Evolutionary conservation across 2,113 vertebrate genomes (phyloP).

Genomic region (Etia nguti): DNA sequence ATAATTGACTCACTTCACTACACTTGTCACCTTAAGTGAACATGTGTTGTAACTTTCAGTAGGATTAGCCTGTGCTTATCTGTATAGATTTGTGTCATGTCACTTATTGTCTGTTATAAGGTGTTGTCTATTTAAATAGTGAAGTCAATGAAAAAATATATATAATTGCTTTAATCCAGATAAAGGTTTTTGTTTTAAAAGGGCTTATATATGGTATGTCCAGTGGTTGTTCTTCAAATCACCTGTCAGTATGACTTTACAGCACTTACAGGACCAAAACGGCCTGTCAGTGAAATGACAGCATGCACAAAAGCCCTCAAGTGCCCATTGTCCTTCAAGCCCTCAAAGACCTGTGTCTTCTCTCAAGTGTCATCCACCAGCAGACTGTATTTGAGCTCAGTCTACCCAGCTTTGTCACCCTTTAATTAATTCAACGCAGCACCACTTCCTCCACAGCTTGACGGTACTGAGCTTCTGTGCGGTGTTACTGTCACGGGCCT

Average conservation of each 20-base stretch:
- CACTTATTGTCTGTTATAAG: neutral
- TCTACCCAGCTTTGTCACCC: constrained; percentile 48
- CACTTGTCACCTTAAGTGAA: neutral
- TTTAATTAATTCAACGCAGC: constrained; percentile 67
- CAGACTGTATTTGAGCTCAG: constrained; percentile 35
- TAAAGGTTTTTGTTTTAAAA: neutral
- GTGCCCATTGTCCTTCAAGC: neutral
- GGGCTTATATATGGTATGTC: neutral
- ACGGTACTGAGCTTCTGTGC: constrained; percentile 7
- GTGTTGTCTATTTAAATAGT: neutral
- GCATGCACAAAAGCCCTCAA: neutral
- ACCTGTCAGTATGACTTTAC: neutral
- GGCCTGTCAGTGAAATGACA: neutral
- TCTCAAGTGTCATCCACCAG: neutral
- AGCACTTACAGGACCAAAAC: neutral
- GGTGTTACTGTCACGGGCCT: constrained; percentile 3
- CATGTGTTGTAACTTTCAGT: neutral
- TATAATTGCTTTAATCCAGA: neutral
- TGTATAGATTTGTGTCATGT: neutral
- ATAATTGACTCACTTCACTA: neutral
- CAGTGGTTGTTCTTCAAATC: neutral
- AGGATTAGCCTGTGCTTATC: neutral
- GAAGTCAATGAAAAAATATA: neutral
- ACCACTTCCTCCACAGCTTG: constrained; percentile 49
- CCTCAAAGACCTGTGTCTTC: constrained; percentile 8